Evolutionary conservation across 2,797 vertebrate species (phyloP).

Genomic region (Calcarius lapponicus): DNA sequence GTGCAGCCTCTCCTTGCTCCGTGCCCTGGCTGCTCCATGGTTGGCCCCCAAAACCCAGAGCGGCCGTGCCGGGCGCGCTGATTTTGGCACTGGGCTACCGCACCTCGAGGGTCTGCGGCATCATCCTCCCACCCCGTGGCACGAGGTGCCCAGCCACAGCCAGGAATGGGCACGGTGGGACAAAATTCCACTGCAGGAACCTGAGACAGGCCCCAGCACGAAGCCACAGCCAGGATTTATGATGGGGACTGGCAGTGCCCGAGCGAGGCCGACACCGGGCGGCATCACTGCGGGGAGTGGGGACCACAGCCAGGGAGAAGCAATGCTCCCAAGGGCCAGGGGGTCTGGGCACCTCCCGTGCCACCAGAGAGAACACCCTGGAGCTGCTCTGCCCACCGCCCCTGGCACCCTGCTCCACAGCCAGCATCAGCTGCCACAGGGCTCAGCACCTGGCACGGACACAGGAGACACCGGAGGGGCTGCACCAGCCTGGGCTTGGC

Average conservation of each 20-base stretch:
- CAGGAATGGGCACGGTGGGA: accelerated
- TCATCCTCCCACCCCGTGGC: accelerated
- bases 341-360: accelerated
- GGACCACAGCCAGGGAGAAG: not conserved
- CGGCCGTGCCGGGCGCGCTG: accelerated
- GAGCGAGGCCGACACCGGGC: accelerated
- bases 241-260: accelerated
- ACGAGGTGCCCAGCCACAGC: accelerated
- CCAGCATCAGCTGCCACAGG: not conserved
- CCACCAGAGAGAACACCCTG: accelerated
- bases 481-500: not conserved
- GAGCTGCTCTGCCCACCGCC: accelerated
- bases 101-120: accelerated
- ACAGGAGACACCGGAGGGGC: accelerated
- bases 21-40: accelerated
- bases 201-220: accelerated
- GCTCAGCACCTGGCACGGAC: not conserved
- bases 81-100: accelerated
- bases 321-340: accelerated
- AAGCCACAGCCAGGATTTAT: not conserved
- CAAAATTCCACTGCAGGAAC: accelerated
- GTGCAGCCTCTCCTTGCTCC: not conserved
- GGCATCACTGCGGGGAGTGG: accelerated
- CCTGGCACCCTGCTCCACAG: accelerated
- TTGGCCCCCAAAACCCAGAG: accelerated